phyloP scores from a whole-genome alignment of 2,888 invertebrate genomes.

The Scaptomyza parva region DNA sequence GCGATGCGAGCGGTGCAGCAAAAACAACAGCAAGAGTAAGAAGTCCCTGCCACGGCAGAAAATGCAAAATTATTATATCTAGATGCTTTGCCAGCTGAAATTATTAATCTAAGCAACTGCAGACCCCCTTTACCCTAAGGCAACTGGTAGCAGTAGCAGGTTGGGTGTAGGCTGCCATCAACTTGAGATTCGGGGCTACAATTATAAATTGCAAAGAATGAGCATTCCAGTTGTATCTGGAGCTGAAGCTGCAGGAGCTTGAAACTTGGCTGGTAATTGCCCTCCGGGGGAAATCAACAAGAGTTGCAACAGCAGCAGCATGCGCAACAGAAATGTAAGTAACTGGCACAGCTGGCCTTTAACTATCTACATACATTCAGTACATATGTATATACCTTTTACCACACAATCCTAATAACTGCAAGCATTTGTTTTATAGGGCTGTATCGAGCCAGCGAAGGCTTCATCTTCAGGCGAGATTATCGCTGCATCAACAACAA shows the following conservation, averaged over 20 bases:
- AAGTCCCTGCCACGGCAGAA: slow-evolving; percentile 39
- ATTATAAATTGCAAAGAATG: slow-evolving; percentile 61
- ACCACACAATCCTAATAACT: slow-evolving; percentile 68
- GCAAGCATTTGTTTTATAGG: slow-evolving; percentile 49
- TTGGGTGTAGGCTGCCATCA: slow-evolving; percentile 52
- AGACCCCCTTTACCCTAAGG: slow-evolving; percentile 5
- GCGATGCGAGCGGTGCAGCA: slow-evolving; percentile 29
- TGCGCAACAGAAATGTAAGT: slow-evolving; percentile 14
- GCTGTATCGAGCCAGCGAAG: slow-evolving; percentile 33
- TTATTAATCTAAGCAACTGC: slow-evolving; percentile 69
- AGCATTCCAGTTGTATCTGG: slow-evolving; percentile 17
- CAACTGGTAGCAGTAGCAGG: slow-evolving; percentile 44
- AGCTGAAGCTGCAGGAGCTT: slow-evolving; percentile 21
- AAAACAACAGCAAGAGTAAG: slow-evolving; percentile 29
- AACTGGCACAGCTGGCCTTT: slow-evolving; percentile 27
- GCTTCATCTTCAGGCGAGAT: slow-evolving; percentile 44
- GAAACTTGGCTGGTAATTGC: slow-evolving; percentile 55
- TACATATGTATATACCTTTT: slow-evolving; percentile 50
- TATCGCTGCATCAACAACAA: slow-evolving; percentile 22
- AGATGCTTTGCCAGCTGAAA: slow-evolving; percentile 62
- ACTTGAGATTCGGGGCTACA: slow-evolving; percentile 59
- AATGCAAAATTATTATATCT: slow-evolving; percentile 62
- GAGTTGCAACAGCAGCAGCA: slow-evolving; percentile 25
- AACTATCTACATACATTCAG: background rate
- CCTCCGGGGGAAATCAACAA: slow-evolving; percentile 62